Conservation (phyloP, 2,113 vertebrate species). For the Amia ocellicauda region DNA sequence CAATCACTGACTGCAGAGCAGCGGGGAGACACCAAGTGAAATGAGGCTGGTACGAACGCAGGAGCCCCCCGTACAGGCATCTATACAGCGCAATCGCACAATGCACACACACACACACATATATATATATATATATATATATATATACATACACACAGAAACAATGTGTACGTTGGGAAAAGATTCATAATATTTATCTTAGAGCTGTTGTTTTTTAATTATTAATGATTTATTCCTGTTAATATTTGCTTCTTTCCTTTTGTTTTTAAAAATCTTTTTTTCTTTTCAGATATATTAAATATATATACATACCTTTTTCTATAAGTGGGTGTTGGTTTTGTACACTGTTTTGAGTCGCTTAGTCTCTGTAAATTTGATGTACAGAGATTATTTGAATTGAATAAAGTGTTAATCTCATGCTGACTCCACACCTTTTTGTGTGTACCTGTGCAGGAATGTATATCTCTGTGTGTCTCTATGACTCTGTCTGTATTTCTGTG, state of each 20-base stretch:
- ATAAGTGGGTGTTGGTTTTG: constrained; percentile 73
- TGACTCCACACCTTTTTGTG: no score
- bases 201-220: constrained; percentile 61
- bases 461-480: no score
- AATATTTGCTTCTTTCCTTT: constrained; percentile 61
- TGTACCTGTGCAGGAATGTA: no score
- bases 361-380: constrained; percentile 60
- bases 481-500: no score
- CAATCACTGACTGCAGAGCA: constrained; percentile 71
- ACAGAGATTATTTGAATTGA: constrained; percentile 66
- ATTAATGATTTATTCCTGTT: constrained; percentile 53
- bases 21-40: constrained; percentile 43
- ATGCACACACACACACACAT: constrained; percentile 60
- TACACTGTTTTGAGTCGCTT: constrained; percentile 68
- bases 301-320: constrained; percentile 75
- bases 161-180: constrained; percentile 58
- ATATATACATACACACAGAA: constrained; percentile 50
- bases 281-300: constrained; percentile 66
- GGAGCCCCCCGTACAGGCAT: constrained; percentile 41
- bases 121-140: constrained; percentile 68
- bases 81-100: constrained; percentile 47
- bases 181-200: constrained; percentile 51
- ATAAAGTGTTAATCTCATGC: constrained; percentile 56
- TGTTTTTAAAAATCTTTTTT: constrained; percentile 38
- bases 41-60: constrained; percentile 29